Evolutionary conservation across 2,797 vertebrate species (phyloP).

Genomic region (Coendou prehensilis): DNA sequence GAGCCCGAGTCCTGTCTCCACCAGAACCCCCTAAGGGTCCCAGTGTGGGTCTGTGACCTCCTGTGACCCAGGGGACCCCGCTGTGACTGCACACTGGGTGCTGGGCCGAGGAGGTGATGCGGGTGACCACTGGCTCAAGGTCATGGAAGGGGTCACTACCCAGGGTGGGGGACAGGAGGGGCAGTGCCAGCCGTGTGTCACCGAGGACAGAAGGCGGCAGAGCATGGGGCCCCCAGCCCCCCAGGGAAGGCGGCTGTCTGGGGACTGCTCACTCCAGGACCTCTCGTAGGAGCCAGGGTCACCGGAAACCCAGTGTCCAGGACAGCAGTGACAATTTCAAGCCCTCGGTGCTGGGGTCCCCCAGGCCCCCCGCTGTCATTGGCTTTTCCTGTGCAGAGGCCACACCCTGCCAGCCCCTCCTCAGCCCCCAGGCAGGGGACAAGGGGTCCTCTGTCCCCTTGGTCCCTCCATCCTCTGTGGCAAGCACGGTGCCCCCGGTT

Average conservation of each 20-base stretch:
- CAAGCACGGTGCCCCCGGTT: neutral
- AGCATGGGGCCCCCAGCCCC: neutral
- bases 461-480: neutral
- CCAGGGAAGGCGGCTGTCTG: neutral
- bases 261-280: neutral
- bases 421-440: neutral
- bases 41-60: neutral
- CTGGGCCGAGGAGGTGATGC: neutral
- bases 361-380: rapidly evolving
- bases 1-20: neutral
- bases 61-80: neutral
- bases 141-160: too few species aligned
- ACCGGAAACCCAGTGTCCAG: neutral
- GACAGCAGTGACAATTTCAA: neutral
- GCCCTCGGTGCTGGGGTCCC: neutral
- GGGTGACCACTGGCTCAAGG: neutral
- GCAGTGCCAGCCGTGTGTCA: neutral
- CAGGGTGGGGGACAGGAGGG: neutral
- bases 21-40: neutral
- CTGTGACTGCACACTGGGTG: neutral
- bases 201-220: neutral
- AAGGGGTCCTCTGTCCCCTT: neutral
- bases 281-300: rapidly evolving
- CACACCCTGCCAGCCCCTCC: neutral
- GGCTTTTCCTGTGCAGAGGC: neutral